Evolutionary conservation across 2,113 vertebrate genomes (phyloP).

Genomic region (Ibidorhyncha struthersii): DNA sequence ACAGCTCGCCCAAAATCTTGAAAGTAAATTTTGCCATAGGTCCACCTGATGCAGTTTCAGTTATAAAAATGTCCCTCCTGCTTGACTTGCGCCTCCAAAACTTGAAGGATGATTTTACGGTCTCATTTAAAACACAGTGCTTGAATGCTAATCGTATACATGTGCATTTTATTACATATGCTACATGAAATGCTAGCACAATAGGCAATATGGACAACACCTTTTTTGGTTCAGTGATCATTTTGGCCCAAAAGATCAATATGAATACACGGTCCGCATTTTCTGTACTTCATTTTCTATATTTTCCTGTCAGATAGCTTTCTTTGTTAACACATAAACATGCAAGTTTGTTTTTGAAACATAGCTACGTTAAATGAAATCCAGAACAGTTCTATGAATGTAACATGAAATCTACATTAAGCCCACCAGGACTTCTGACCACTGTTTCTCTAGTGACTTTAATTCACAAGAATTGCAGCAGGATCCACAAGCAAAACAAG

Average conservation of each 20-base stretch:
- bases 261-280: not conserved
- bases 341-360: not conserved
- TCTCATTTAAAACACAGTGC: not conserved
- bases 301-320: not conserved
- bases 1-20: not conserved
- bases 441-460: not conserved
- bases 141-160: not conserved
- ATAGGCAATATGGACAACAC: not conserved
- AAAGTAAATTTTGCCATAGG: not conserved
- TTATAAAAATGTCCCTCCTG: not conserved
- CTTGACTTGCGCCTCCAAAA: not conserved
- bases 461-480: not conserved
- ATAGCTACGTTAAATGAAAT: not conserved
- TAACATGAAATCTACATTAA: not conserved
- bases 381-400: not conserved
- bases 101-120: not conserved
- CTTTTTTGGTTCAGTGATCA: not conserved
- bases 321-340: not conserved
- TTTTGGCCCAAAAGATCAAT: not conserved
- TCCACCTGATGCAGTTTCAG: not conserved
- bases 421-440: not conserved
- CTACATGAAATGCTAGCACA: not conserved
- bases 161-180: not conserved
- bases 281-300: not conserved
- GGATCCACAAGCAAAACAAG: not conserved